Evolutionary conservation across 2,113 vertebrate genomes (phyloP).

Genomic region (Phalacrocorax carbo): DNA sequence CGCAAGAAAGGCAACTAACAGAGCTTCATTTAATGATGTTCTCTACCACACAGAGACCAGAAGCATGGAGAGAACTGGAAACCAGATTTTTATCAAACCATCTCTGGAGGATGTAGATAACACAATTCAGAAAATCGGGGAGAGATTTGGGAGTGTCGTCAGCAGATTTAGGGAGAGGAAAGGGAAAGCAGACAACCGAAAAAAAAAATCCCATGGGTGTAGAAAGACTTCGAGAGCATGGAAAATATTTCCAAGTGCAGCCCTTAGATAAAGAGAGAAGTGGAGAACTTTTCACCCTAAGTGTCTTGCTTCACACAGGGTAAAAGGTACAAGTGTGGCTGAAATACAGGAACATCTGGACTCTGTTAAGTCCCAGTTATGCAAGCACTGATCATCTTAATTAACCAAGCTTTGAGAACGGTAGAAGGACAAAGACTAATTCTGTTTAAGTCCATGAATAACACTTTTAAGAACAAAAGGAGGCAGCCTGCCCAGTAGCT

Average conservation of each 20-base stretch:
- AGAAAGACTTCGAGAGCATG: not conserved
- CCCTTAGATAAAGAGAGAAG: not conserved
- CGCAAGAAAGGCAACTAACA: not conserved
- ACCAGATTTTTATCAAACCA: conserved; percentile 51
- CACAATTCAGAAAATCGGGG: conserved; percentile 43
- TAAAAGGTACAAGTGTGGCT: not conserved
- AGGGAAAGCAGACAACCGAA: conserved; percentile 25
- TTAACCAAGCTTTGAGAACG: conserved; percentile 4
- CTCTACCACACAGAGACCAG: not conserved
- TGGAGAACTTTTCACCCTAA: conserved; percentile 31
- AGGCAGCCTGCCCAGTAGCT: not conserved
- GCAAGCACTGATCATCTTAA: not conserved
- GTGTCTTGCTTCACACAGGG: not conserved
- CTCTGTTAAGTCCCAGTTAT: not conserved
- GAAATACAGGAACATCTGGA: conserved; percentile 44
- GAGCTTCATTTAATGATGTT: not conserved
- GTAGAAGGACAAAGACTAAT: conserved; percentile 8
- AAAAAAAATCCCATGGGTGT: not conserved
- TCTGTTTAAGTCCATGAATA: not conserved
- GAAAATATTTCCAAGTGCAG: conserved; percentile 20
- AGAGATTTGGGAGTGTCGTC: conserved; percentile 36
- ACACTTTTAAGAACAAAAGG: not conserved
- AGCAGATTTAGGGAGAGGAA: conserved; percentile 50
- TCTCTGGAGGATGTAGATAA: conserved; percentile 63
- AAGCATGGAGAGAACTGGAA: conserved; percentile 43